phyloP scores from a whole-genome alignment of 1,140 invertebrate species.

The Pemphigus obesinymphae region DNA sequence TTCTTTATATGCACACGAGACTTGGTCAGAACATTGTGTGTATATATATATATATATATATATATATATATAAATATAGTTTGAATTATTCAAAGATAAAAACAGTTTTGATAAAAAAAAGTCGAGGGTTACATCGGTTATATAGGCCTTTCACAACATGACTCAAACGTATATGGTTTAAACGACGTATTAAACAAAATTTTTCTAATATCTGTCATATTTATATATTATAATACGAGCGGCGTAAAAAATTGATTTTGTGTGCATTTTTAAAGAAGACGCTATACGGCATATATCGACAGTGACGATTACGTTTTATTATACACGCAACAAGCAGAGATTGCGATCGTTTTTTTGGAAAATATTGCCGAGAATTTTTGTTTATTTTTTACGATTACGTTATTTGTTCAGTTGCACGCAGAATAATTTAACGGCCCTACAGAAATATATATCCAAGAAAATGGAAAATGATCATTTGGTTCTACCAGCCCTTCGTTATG shows the following conservation, averaged over 20 bases:
- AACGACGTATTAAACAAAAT: not conserved
- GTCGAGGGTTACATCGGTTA: too few species aligned
- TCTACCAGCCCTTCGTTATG: not conserved
- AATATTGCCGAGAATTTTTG: not conserved
- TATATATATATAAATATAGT: too few species aligned
- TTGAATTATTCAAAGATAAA: too few species aligned
- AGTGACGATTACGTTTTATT: not conserved
- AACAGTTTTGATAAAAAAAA: too few species aligned
- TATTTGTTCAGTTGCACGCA: constrained; percentile 8
- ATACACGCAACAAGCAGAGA: constrained; percentile 6
- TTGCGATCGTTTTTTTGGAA: not conserved
- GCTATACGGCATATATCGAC: not conserved
- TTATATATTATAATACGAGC: not conserved
- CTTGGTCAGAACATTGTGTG: too few species aligned
- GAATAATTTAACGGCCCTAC: constrained; percentile 11
- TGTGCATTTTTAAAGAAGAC: not conserved
- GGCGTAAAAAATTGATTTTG: not conserved
- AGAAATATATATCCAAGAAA: not conserved
- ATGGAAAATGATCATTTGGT: not conserved
- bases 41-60: too few species aligned
- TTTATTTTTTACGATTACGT: constrained; percentile 2
- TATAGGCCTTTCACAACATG: too few species aligned
- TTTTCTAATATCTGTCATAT: not conserved
- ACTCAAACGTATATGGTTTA: not conserved
- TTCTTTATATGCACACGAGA: too few species aligned